Percentiles rank a stretch among this genome's conserved stretches.
phyloP scores from a whole-genome alignment of 1,140 invertebrate species.

The Drosophila rufa region DNA sequence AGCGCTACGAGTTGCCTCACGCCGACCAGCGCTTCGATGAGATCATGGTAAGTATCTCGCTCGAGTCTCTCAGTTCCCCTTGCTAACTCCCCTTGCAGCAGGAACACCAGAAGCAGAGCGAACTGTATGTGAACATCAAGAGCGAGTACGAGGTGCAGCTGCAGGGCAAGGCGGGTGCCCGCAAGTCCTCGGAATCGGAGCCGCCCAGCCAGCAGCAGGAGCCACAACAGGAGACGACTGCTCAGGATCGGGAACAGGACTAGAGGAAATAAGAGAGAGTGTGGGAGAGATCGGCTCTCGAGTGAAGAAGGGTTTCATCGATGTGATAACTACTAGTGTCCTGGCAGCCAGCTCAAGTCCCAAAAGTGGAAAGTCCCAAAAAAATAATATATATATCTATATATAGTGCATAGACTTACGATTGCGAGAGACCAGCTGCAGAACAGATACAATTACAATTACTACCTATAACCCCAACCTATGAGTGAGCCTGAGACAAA shows the following conservation, averaged over 20 bases:
- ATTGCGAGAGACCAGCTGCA: conserved; percentile 5
- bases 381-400: neutral
- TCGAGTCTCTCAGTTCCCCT: neutral
- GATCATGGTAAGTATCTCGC: conserved; percentile 57
- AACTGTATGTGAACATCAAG: conserved; percentile 78
- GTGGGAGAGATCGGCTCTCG: conserved; percentile 21
- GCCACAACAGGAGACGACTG: neutral
- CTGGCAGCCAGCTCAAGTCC: conserved; percentile 47
- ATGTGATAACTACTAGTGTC: conserved; percentile 55
- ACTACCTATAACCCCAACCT: conserved; percentile 45
- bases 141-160: conserved; percentile 79
- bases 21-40: conserved; percentile 69
- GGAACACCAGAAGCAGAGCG: conserved; percentile 77
- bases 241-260: neutral
- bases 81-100: conserved; percentile 40
- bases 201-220: conserved; percentile 2
- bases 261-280: conserved; percentile 8
- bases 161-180: conserved; percentile 52
- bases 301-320: conserved; percentile 59
- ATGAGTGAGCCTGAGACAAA: conserved; percentile 75
- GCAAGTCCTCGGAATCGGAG: conserved; percentile 46
- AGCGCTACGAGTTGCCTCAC: conserved; percentile 65
- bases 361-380: conserved; percentile 6
- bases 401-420: neutral
- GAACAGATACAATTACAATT: conserved; percentile 14